Evolutionary conservation across 2,797 vertebrate species (phyloP).

Genomic region (Helicolenus hilgendorfi): DNA sequence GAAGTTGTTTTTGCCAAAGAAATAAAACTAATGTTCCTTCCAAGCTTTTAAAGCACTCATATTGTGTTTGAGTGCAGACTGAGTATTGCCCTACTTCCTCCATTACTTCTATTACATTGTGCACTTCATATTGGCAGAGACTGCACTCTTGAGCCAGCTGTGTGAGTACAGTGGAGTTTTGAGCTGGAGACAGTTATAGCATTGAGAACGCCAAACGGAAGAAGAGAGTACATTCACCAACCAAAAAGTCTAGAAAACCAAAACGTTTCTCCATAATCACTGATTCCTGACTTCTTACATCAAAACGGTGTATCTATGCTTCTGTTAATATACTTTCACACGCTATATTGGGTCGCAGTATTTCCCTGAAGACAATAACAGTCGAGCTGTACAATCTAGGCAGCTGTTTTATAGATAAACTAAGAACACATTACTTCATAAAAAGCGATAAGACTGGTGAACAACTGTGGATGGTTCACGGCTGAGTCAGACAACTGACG

Average conservation of each 20-base stretch:
- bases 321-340: neutral
- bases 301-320: neutral
- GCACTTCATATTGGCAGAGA: constrained; percentile 31
- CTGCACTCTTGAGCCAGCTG: constrained; percentile 28
- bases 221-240: neutral
- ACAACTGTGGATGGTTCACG: constrained; percentile 17
- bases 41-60: constrained; percentile 45
- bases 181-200: neutral
- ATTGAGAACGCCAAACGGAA: neutral
- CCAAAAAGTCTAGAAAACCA: neutral
- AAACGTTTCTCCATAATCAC: neutral
- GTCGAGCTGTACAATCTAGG: constrained; percentile 5
- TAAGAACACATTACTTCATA: constrained; percentile 20
- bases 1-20: constrained; percentile 45
- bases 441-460: constrained; percentile 9
- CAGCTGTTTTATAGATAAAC: constrained; percentile 19
- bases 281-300: neutral
- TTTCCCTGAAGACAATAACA: constrained; percentile 19
- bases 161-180: neutral
- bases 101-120: constrained; percentile 55
- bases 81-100: constrained; percentile 41
- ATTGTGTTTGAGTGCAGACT: constrained; percentile 35
- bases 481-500: constrained; percentile 43
- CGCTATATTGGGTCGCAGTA: constrained; percentile 2
- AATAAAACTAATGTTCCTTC: constrained; percentile 48